These are phyloP conservation scores for Pediacus dermestoides DNA, from an alignment of 2,888 invertebrate species.

Conservation along the genomic window DNA sequence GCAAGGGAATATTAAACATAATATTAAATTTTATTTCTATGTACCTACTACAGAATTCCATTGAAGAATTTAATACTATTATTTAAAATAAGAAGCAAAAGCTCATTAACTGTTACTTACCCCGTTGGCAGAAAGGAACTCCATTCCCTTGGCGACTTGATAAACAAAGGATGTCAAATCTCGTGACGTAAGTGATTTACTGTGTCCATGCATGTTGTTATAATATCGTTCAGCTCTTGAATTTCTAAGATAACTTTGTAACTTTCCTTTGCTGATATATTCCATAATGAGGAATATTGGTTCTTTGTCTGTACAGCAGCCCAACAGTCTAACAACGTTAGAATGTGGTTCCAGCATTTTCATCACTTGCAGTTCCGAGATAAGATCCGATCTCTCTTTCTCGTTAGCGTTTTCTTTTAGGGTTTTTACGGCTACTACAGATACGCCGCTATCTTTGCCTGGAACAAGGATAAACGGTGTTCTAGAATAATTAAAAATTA, in stretches of 20 bases:
- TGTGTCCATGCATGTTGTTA: conserved; percentile 73
- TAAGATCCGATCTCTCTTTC: conserved; percentile 79
- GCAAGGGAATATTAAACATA: too few relatives aligned
- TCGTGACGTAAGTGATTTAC: conserved; percentile 74
- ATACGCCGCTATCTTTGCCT: conserved; percentile 65
- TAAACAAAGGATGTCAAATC: conserved; percentile 88
- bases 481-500: too few relatives aligned
- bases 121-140: conserved; percentile 77
- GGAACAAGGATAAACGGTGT: conserved; percentile 24
- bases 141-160: conserved; percentile 89
- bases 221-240: conserved; percentile 82
- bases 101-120: too few relatives aligned
- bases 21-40: too few relatives aligned
- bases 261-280: conserved; percentile 82
- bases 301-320: conserved; percentile 87
- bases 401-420: conserved; percentile 90
- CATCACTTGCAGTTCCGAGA: conserved; percentile 87
- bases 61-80: too few relatives aligned
- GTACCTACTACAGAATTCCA: too few relatives aligned
- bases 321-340: conserved; percentile 83
- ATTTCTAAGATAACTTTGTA: conserved; percentile 82
- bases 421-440: conserved; percentile 89
- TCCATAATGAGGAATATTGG: conserved; percentile 92
- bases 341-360: conserved; percentile 86
- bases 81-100: too few relatives aligned